Base-by-base conservation (phyloP, 2,888 invertebrate species). In the Coecobrya sp. region DNA sequence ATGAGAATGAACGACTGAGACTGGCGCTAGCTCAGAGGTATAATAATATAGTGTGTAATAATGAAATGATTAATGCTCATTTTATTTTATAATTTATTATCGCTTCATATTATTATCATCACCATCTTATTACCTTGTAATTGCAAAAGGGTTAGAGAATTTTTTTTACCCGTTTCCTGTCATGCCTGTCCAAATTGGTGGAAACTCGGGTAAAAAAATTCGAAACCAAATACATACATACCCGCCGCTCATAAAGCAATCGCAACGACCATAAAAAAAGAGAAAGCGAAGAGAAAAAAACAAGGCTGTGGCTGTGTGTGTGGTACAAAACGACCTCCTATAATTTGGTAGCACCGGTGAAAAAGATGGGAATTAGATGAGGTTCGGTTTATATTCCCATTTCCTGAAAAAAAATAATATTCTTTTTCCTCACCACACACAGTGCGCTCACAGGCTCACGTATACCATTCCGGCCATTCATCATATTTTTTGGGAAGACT, bases 1-100 rank as follows among this genome's bases (percentile, higher is more conserved):
- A 99, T 96, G 99, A 99, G 96, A 99, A 99, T 96, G 99, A 99
- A 95, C 97, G 99, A 95, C 97, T 99, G 95, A 99, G 99, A 96
- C 97, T 99, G 94, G 99, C 99, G 25, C 96, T 99, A 94, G 98
- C 98, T 86, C 99, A 99, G 96, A 99, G 98, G 98, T 98, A 95
- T 65, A 65, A 84, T 84, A 65, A 45, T 42, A 84, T 42, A 84
- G 22, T 55, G 10, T 8, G 22, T n/a, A 81, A 81, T 30, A 30
- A 81, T 42, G 55, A 55, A 68, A 89, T 89, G 89, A 82, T 89
- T 49, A 81, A 89, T 89, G 82, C 16, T 52, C 8, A 30, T 16
- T 73, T n/a, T 52, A 11, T 81, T 81, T 81, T 55, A 22, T 81
- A 81, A 81, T 81, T 81, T 81, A 81, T 81, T 81, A 45, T 73